Base-by-base conservation (phyloP, 2,797 vertebrate genomes). In the Lithobates sylvaticus region DNA sequence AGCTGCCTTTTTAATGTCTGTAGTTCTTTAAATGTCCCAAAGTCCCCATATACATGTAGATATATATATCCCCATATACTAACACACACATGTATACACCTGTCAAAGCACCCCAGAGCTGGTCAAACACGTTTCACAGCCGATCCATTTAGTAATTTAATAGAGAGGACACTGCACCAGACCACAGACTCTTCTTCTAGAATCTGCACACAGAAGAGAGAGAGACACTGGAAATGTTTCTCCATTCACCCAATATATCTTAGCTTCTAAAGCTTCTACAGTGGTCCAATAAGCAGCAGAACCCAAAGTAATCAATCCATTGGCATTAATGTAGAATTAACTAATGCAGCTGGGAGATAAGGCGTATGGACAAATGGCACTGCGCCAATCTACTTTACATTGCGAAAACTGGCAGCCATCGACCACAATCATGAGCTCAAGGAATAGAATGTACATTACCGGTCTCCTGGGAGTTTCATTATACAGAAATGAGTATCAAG, bases 321-420 rank as follows among this genome's bases (percentile, higher is more conserved):
- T 8, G 5, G 21, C 18, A 61, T 72, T 73, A 44, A 44, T 73
- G 71, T 44, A 15, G 12, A 73, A 42, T 73, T 10, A 73, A 73
- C 39, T 42, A 42, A 44, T 44, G n/a, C 23, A 34, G 39, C 34
- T 44, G 39, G 71, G 74, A 50, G 18, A 72, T 72, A 21, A 16
- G 27, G 21, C 34, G 29, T 23, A 26, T 36, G 29, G 29, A 72
- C 15, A 34, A 23, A 72, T 72, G 36, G 69, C 69, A 7, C 18
- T 34, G 69, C 32, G 39, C 36, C 71, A 73, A 42, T 12, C 36
- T 73, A 26, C 71, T 44, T 73, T 44, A 44, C 71, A 73, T 73
- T 26, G 39, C 2, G 23, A 34, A 36, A 73, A 10, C 36, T 73
- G 36, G 39, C 71, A 47, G n/a, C n/a, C 65, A 29, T 67, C 10